Base-by-base conservation (phyloP, 1,140 invertebrate species). In the Hyphantria cunea region DNA sequence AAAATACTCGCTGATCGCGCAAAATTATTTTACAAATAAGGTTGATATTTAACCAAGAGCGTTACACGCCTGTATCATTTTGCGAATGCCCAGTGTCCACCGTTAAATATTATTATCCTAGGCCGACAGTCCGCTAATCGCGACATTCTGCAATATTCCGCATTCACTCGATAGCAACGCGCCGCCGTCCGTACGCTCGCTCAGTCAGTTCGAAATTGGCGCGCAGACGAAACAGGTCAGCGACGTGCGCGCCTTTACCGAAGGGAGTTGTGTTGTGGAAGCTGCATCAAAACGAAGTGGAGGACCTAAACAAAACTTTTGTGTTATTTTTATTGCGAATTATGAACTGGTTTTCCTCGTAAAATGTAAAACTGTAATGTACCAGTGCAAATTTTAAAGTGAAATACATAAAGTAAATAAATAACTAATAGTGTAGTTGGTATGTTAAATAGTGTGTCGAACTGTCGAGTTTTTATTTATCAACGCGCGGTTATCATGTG, bases 121-220 rank as follows among this genome's bases (percentile, higher is more conserved):
- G 37, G 9, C n/a, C 39, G 44, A 31, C 55, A 48, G 45, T 42
- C 14, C 41, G 53, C 53, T 56, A 56, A 58, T 58, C 55, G 55
- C 55, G 45, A 47, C 56, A 60, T 60, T 48, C 45, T 31, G 25
- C 25, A 48, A 48, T 48, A 60, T 60, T 66, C 64, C 56, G 56
- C 64, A 66, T 66, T 66, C 58, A 60, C 45, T 59, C 49, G 42
- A 37, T 66, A 50, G 51, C 55, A 41, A 42, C 51, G 56, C 64
- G 37, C 54, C 56, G 50, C 44, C n/a, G n/a, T n/a, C n/a, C n/a
- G n/a, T n/a, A 37, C 56, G 51, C 51, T 59, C n/a, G n/a, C n/a
- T n/a, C n/a, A n/a, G n/a, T n/a, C 79, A 84, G 80, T 89, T 89
- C 77, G 78, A 89, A 89, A 81, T 89, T 86, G 80, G 86, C 86